A percentile compares a stretch with the other conserved stretches of the same genome.
phyloP scores from a whole-genome alignment of 2,888 invertebrate genomes.

The Tribolium freemani region DNA sequence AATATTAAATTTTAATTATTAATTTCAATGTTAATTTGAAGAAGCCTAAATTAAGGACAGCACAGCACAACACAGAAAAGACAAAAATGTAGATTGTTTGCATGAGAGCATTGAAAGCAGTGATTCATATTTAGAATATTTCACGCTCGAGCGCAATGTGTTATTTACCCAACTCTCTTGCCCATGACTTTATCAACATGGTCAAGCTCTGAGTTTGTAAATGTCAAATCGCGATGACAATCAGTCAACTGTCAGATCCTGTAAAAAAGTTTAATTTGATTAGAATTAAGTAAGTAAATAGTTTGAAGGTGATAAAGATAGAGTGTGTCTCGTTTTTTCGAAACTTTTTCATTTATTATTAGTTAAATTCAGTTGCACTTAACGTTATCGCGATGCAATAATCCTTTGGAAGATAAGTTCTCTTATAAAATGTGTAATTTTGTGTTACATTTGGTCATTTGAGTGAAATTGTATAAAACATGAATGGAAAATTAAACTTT shows the following conservation, averaged over 20 bases:
- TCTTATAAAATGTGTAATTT: slow-evolving; percentile 1
- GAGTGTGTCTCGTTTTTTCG: no score
- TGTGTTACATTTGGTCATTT: background rate
- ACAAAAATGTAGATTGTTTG: no score
- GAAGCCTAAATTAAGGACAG: no score
- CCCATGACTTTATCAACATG: slow-evolving; percentile 30
- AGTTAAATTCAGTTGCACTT: background rate
- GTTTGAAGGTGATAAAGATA: background rate
- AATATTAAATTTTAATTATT: no score
- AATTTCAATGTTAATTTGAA: no score
- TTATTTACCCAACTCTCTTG: background rate
- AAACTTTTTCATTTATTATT: no score
- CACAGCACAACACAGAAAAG: no score
- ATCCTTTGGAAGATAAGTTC: background rate
- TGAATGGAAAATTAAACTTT: slow-evolving; percentile 52
- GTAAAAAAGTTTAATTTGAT: background rate
- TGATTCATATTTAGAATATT: no score
- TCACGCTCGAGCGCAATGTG: no score
- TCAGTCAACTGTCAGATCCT: background rate
- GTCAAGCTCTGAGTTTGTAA: slow-evolving; percentile 9
- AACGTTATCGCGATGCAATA: background rate
- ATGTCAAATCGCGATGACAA: slow-evolving; percentile 31
- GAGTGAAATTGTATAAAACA: slow-evolving; percentile 5
- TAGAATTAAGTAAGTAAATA: background rate
- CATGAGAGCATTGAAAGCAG: no score